Conservation (phyloP, 2,888 invertebrate genomes). For the Exephanes ischioxanthus region DNA sequence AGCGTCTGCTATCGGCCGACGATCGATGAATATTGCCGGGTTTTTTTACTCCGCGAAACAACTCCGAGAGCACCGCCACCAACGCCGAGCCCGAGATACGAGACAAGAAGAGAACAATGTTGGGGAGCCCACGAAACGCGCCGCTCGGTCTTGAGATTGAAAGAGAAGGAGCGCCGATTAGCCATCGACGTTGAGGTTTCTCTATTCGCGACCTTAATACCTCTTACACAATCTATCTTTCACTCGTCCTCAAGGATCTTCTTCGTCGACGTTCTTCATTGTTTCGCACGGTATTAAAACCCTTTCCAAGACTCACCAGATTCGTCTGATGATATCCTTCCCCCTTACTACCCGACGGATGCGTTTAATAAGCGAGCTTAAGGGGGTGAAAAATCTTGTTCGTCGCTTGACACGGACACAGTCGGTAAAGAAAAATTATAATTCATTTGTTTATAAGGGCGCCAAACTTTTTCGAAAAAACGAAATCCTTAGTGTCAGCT, state of each 20-base stretch:
- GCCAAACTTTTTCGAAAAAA: too few species aligned
- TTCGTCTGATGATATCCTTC: too few species aligned
- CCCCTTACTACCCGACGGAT: too few species aligned
- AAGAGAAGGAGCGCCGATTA: slow-evolving; percentile 69
- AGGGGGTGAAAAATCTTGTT: too few species aligned
- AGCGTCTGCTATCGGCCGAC: slow-evolving; percentile 18
- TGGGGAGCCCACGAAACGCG: slow-evolving; percentile 3
- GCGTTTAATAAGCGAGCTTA: too few species aligned
- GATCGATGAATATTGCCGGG: slow-evolving; percentile 46
- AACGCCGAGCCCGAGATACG: background rate
- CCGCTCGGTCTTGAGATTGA: slow-evolving; percentile 37
- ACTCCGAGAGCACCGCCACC: slow-evolving; percentile 9
- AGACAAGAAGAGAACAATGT: slow-evolving; percentile 30
- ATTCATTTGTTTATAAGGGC: too few species aligned
- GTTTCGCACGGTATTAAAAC: background rate
- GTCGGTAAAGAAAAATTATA: too few species aligned
- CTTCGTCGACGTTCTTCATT: slow-evolving; percentile 17
- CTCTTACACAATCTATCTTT: slow-evolving; percentile 12
- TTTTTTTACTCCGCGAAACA: slow-evolving; percentile 45
- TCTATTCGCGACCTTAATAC: slow-evolving; percentile 54
- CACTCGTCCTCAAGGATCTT: slow-evolving; percentile 8
- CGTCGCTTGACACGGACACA: too few species aligned
- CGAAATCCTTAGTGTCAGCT: too few species aligned
- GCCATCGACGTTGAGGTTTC: slow-evolving; percentile 52
- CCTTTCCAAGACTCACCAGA: too few species aligned